Percentiles rank a stretch among this genome's conserved stretches.
phyloP scores from a whole-genome alignment of 2,888 invertebrate genomes.

The Himalopsyche anomala region DNA sequence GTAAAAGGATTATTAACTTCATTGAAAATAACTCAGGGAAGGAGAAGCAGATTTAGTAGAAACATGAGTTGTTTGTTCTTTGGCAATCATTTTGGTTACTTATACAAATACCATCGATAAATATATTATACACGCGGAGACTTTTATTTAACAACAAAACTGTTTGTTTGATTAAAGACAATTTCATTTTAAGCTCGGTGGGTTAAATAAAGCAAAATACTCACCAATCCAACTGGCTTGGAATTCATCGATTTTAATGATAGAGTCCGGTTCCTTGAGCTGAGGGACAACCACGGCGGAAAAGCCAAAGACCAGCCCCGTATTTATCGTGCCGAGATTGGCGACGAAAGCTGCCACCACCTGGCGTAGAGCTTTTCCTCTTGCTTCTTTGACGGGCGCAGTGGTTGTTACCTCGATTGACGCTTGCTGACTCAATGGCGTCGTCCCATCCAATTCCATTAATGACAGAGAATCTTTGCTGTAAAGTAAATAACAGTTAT shows the following conservation, averaged over 20 bases:
- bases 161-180: too few species aligned
- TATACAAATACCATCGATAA: too few species aligned
- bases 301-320: slow-evolving; percentile 83
- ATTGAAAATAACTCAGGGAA: too few species aligned
- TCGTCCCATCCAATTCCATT: background rate
- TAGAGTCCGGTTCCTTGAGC: slow-evolving; percentile 74
- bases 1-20: too few species aligned
- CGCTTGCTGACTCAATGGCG: background rate
- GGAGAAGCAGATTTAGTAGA: too few species aligned
- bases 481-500: background rate
- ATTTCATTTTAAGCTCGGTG: too few species aligned
- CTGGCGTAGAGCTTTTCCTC: slow-evolving; percentile 76
- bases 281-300: slow-evolving; percentile 82
- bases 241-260: slow-evolving; percentile 75
- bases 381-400: slow-evolving; percentile 67
- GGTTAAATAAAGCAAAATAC: slow-evolving; percentile 64
- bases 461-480: slow-evolving; percentile 1
- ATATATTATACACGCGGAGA: too few species aligned
- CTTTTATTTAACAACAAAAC: too few species aligned
- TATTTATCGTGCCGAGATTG: slow-evolving; percentile 83
- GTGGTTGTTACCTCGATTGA: background rate
- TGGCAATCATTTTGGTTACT: too few species aligned
- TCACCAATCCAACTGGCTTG: slow-evolving; percentile 84
- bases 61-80: too few species aligned
- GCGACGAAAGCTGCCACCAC: slow-evolving; percentile 80